A percentile compares a stretch with the other conserved stretches of the same genome.
Evolutionary conservation across 1,140 invertebrate species (phyloP).

Genomic region (Charaxes varanes): DNA sequence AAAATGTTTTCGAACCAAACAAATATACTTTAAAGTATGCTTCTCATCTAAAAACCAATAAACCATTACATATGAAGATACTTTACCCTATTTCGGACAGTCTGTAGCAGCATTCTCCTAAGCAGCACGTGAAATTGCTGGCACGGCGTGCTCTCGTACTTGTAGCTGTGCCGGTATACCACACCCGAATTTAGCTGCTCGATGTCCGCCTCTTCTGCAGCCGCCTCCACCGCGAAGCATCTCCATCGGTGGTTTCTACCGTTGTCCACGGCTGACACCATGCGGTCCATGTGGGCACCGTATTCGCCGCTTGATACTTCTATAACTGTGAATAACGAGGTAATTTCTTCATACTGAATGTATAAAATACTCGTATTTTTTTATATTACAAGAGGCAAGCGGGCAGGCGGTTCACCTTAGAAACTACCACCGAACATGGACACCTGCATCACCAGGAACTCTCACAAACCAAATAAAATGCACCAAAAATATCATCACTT

Average conservation of each 20-base stretch:
- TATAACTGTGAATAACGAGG: conserved; percentile 76
- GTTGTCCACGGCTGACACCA: conserved; percentile 79
- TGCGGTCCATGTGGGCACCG: conserved; percentile 78
- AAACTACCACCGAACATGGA: too few species aligned
- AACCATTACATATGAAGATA: too few species aligned
- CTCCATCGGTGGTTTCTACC: conserved; percentile 74
- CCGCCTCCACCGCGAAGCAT: conserved; percentile 26
- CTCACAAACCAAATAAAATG: too few species aligned
- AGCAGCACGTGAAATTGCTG: conserved; percentile 81
- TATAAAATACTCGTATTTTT: too few species aligned
- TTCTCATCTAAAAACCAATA: background rate
- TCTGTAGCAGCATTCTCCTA: conserved; percentile 81
- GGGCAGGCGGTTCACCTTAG: too few species aligned
- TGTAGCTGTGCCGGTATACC: conserved; percentile 60
- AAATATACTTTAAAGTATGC: background rate
- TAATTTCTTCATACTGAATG: background rate
- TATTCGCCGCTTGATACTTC: conserved; percentile 86
- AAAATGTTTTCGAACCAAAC: too few species aligned
- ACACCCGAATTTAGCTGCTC: conserved; percentile 41
- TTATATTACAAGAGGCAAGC: background rate
- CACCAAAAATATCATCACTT: too few species aligned
- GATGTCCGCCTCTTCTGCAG: conserved; percentile 37
- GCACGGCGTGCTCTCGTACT: conserved; percentile 75
- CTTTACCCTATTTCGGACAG: conserved; percentile 81
- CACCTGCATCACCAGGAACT: too few species aligned